Evolutionary conservation across 2,888 invertebrate species (phyloP).

Genomic region (Allygus modestus): DNA sequence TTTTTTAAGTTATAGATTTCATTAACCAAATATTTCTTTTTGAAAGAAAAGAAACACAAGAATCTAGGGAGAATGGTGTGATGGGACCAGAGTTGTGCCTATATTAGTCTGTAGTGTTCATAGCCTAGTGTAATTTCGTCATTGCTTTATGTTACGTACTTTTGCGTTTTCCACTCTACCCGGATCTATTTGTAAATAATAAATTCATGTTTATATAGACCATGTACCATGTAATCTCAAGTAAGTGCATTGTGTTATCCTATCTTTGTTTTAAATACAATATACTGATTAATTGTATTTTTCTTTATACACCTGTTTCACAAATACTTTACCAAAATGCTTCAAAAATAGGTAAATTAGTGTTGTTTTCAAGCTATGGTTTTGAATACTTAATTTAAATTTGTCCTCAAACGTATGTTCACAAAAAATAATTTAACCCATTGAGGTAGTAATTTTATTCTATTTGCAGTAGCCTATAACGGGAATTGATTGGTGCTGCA

Average conservation of each 20-base stretch:
- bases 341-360: too few species aligned
- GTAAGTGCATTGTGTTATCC: constrained; percentile 41
- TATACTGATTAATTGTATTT: constrained; percentile 19
- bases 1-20: too few species aligned
- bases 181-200: constrained; percentile 40
- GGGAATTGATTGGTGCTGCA: too few species aligned
- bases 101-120: constrained; percentile 29
- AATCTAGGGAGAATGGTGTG: constrained; percentile 30
- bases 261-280: constrained; percentile 53
- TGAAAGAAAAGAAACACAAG: neutral
- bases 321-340: too few species aligned
- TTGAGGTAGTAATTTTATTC: too few species aligned
- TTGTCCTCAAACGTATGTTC: too few species aligned
- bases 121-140: constrained; percentile 5
- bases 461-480: too few species aligned
- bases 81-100: constrained; percentile 48
- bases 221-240: constrained; percentile 47
- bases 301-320: neutral
- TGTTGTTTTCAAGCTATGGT: too few species aligned
- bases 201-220: constrained; percentile 39
- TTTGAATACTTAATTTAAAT: too few species aligned
- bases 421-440: too few species aligned
- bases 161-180: neutral
- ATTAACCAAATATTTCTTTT: too few species aligned
- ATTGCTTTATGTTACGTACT: neutral